Evolutionary conservation across 2,797 vertebrate species (phyloP).

Genomic region (Mus minutoides): DNA sequence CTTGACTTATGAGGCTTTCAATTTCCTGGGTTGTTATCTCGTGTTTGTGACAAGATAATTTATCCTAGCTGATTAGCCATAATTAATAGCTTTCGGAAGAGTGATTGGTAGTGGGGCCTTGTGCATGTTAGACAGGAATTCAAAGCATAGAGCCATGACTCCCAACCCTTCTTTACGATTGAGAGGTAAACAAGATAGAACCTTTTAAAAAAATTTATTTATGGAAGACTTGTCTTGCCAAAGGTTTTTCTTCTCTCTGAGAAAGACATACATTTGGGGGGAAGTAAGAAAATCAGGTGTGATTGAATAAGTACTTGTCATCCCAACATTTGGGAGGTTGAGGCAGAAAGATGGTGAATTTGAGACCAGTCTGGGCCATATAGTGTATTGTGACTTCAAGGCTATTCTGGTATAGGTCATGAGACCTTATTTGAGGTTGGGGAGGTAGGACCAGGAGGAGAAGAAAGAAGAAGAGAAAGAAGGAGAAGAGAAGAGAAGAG

Average conservation of each 20-base stretch:
- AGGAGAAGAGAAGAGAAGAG: too few species aligned
- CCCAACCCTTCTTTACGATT: conserved; percentile 2
- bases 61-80: conserved; percentile 59
- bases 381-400: background rate
- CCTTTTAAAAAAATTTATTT: conserved; percentile 51
- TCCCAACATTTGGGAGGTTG: background rate
- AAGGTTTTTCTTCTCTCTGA: conserved; percentile 18
- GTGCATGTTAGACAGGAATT: background rate
- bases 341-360: background rate
- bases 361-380: background rate
- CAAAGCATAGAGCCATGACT: background rate
- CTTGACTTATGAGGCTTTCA: background rate
- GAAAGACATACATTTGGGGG: conserved; percentile 35
- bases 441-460: too few species aligned
- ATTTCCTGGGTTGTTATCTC: conserved; percentile 35
- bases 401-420: background rate
- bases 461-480: too few species aligned
- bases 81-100: conserved; percentile 61
- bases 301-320: background rate
- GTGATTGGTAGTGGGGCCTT: background rate
- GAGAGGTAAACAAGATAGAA: conserved; percentile 21
- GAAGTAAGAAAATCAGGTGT: background rate
- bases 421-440: background rate
- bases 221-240: conserved; percentile 72
- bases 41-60: conserved; percentile 58